Percentiles rank a stretch among this genome's conserved stretches.
Evolutionary conservation across 2,797 vertebrate genomes (phyloP).

Genomic region (Eurystomus glaucurus): DNA sequence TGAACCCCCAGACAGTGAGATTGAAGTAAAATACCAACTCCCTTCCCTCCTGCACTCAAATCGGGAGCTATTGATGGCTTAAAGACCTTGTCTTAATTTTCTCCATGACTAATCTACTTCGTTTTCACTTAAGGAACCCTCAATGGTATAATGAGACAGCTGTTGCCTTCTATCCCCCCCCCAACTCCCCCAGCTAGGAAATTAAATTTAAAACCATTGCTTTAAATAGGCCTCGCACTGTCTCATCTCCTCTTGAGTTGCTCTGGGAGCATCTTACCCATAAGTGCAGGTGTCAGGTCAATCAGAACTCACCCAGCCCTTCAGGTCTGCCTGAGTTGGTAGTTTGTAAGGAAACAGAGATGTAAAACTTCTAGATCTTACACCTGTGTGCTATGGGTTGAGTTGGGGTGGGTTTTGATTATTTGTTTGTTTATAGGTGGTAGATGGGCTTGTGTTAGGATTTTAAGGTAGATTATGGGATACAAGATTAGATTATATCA

Average conservation of each 20-base stretch:
- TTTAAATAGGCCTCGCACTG: constrained; percentile 59
- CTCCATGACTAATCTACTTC: constrained; percentile 76
- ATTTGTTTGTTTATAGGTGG: background rate
- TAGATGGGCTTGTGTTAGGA: background rate
- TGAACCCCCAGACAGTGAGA: constrained; percentile 2
- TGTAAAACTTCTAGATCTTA: background rate
- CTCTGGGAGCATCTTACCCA: constrained; percentile 18
- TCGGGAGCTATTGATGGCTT: constrained; percentile 65
- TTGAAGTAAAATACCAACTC: constrained; percentile 27
- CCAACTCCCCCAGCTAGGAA: constrained; percentile 35
- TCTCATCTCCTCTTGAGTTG: constrained; percentile 51
- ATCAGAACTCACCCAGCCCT: constrained; percentile 14
- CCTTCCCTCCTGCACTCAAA: constrained; percentile 26
- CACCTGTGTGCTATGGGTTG: background rate
- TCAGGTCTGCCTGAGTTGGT: background rate
- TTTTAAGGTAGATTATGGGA: background rate
- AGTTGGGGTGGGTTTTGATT: background rate
- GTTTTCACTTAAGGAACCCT: constrained; percentile 68
- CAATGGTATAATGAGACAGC: constrained; percentile 68
- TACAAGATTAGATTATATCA: background rate
- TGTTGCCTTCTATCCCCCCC: constrained; percentile 52
- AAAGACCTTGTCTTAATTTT: constrained; percentile 73
- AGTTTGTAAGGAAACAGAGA: background rate
- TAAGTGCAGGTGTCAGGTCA: constrained; percentile 66
- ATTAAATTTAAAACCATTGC: constrained; percentile 69